Conservation (phyloP, 2,113 vertebrate species). For the Gnathonemus echidnorhynchus region DNA sequence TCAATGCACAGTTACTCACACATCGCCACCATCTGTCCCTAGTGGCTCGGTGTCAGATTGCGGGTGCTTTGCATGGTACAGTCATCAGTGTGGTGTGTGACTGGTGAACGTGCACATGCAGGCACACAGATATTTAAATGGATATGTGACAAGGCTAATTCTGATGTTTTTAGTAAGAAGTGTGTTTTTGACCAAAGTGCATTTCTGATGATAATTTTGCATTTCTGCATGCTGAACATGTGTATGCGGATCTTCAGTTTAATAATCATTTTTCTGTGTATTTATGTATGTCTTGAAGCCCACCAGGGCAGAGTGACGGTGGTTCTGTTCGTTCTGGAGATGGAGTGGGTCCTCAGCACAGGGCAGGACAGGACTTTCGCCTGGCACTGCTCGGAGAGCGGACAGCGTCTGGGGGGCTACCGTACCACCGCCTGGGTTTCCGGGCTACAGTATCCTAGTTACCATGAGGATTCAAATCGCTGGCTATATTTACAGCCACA, state of each 20-base stretch:
- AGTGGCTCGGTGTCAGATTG: neutral
- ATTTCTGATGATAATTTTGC: neutral
- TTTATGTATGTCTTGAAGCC: constrained; percentile 58
- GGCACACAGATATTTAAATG: neutral
- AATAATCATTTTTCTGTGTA: neutral
- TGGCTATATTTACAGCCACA: neutral
- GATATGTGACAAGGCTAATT: neutral
- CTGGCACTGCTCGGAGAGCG: constrained; percentile 94
- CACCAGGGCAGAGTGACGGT: constrained; percentile 87
- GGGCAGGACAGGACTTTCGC: constrained; percentile 90
- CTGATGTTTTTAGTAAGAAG: neutral
- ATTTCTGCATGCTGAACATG: neutral
- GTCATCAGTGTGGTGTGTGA: neutral
- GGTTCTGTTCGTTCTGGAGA: constrained; percentile 90
- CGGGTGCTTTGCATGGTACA: neutral
- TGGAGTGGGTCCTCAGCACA: constrained; percentile 94
- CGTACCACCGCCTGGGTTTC: constrained; percentile 82
- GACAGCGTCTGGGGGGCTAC: constrained; percentile 81
- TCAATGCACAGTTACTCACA: neutral
- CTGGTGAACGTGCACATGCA: neutral
- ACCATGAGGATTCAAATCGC: neutral
- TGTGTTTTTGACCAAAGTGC: neutral
- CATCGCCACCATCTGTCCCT: neutral
- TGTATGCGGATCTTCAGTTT: neutral
- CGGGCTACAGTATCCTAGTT: constrained; percentile 92